phyloP scores from a whole-genome alignment of 2,888 invertebrate genomes.

The Agonopterix alstromeriana region DNA sequence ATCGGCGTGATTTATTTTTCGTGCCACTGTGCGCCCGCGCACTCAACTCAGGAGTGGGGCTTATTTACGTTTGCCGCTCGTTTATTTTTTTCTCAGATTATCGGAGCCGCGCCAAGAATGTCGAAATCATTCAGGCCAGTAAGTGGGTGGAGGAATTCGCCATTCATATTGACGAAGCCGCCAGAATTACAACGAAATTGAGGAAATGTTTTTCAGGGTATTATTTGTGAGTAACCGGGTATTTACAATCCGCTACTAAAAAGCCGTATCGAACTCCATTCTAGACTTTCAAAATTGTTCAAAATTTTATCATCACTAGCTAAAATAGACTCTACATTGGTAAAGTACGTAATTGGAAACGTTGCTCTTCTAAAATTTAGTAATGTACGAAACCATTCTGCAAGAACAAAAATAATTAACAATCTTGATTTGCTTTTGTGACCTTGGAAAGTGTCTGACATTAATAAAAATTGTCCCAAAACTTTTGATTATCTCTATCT shows the following conservation, averaged over 20 bases:
- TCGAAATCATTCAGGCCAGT: constrained; percentile 75
- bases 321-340: not conserved
- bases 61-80: constrained; percentile 62
- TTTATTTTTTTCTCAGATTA: constrained; percentile 69
- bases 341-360: no score
- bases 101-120: constrained; percentile 73
- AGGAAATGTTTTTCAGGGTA: not conserved
- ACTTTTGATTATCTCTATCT: no score
- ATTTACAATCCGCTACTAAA: not conserved
- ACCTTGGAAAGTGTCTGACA: no score
- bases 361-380: no score
- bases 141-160: constrained; percentile 72
- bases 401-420: no score
- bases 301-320: not conserved
- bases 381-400: no score
- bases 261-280: not conserved
- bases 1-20: constrained; percentile 62
- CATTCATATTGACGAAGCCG: constrained; percentile 64
- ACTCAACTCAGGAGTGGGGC: constrained; percentile 45
- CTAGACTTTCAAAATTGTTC: no score
- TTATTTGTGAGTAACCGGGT: not conserved
- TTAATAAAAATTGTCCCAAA: no score
- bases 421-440: no score
- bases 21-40: constrained; percentile 50
- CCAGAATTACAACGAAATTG: constrained; percentile 39